Conservation (phyloP, 1,140 invertebrate genomes). For the Ridgeia piscesae region DNA sequence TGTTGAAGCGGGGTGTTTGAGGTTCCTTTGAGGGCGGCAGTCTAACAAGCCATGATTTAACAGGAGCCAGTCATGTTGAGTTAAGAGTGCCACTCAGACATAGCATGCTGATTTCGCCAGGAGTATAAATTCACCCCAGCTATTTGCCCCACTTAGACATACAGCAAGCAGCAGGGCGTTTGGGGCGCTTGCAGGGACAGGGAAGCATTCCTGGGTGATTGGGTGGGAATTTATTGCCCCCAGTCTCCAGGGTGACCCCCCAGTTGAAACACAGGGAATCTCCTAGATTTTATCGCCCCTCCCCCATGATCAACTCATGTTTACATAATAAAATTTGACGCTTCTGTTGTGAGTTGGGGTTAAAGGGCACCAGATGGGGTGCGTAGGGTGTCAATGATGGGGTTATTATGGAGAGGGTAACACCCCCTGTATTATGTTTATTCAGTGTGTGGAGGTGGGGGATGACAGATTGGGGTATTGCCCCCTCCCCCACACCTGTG, state of each 20-base stretch:
- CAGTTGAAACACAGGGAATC: not conserved
- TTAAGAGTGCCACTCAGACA: not conserved
- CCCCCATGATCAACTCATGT: not conserved
- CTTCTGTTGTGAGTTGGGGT: not conserved
- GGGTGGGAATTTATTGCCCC: not conserved
- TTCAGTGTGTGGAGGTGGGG: not conserved
- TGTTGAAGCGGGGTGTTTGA: not conserved
- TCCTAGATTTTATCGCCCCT: not conserved
- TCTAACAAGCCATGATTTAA: not conserved
- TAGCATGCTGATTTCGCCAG: not conserved
- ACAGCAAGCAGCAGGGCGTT: not conserved
- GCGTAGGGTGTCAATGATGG: not conserved
- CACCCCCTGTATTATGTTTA: not conserved
- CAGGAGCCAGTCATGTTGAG: not conserved
- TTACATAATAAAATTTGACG: not conserved
- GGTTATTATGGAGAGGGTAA: not conserved
- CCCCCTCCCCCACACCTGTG: no score
- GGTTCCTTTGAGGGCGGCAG: not conserved
- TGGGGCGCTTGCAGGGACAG: not conserved
- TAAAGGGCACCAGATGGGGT: not conserved
- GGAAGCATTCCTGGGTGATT: not conserved
- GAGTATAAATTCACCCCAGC: not conserved
- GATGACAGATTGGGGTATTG: no score
- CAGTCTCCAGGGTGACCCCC: not conserved
- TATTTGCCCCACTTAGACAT: not conserved